A percentile compares a stretch with the other conserved stretches of the same genome.
phyloP scores from a whole-genome alignment of 2,113 vertebrate species.

The Neolamprologus fasciatus region DNA sequence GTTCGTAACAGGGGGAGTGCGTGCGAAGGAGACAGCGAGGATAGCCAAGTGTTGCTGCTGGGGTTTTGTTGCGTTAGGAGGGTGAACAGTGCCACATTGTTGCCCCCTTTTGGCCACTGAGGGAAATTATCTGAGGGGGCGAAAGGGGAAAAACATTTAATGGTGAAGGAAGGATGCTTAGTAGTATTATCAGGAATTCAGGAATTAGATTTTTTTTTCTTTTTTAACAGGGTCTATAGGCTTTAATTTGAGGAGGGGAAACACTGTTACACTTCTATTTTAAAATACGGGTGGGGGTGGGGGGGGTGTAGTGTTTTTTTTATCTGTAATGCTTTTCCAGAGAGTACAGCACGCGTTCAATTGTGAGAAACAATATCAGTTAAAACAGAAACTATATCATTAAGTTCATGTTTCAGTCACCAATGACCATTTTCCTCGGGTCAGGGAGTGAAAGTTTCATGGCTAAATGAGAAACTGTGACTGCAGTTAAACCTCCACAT shows the following conservation, averaged over 20 bases:
- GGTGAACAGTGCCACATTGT: constrained; percentile 27
- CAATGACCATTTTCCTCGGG: neutral
- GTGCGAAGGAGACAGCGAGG: neutral
- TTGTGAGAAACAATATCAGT: neutral
- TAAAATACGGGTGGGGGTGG: neutral
- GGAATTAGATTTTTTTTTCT: neutral
- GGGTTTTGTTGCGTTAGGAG: neutral
- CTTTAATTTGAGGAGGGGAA: neutral
- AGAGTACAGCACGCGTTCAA: neutral
- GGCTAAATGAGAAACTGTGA: neutral
- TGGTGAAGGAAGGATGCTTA: neutral
- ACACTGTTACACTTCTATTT: neutral
- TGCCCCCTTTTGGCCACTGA: constrained; percentile 48
- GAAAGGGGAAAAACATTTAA: neutral
- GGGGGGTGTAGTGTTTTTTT: neutral
- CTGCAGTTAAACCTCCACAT: neutral
- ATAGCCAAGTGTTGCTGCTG: neutral
- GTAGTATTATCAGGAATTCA: neutral
- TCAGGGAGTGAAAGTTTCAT: neutral
- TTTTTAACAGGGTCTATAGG: neutral
- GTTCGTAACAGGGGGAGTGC: neutral
- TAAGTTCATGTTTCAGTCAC: neutral
- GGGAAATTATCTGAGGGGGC: neutral
- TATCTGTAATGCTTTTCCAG: neutral
- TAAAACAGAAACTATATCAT: neutral